Base-by-base conservation (phyloP, 1,140 invertebrate genomes). In the Zaprionus capensis region DNA sequence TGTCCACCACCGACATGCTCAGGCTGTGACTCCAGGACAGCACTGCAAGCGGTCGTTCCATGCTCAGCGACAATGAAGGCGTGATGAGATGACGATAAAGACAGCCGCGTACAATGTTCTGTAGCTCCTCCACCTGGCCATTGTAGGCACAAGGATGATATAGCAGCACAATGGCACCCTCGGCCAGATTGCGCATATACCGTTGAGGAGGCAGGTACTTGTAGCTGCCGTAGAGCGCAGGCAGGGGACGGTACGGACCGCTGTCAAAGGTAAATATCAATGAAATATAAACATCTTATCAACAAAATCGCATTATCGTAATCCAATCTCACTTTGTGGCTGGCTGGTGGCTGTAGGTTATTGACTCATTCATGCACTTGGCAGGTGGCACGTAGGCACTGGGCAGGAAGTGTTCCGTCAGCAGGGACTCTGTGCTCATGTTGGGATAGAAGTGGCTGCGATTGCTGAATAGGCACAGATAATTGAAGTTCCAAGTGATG, bases 91-190 rank as follows among this genome's bases (percentile, higher is more conserved):
- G 96, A 62, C 96, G 94, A 74, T 96, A 95, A 0, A 98, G 87
- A 92, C 97, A 98, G 2, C 93, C 93, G 26, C 87, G 94, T 0
- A 98, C 95, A 2, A 97, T 69, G 51, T 93, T 91, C 86, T 94
- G 95, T 65, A 98, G 93, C 55, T 93, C 77, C 38, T 95, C 87
- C 0, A 98, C 94, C 93, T 97, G 94, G 5, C 93, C 71, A 1
- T 93, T 93, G 93, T 97, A 94, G 9, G 96, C 96, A 93, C 97
- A 98, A 2, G 97, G 97, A 94, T 98, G 97, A 90, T 98, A 98
- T 9, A 98, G 92, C 94, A 98, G 96, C 1, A 97, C 96, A 44
- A 98, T 94, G 4, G 95, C 96, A 62, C 97, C 97, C 92, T 98
- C 97, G 94, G 98, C 97, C 36, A 98, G 93, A 92, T 94, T 97